Conservation (phyloP, 2,888 invertebrate species). For the Incurvaria masculella region DNA sequence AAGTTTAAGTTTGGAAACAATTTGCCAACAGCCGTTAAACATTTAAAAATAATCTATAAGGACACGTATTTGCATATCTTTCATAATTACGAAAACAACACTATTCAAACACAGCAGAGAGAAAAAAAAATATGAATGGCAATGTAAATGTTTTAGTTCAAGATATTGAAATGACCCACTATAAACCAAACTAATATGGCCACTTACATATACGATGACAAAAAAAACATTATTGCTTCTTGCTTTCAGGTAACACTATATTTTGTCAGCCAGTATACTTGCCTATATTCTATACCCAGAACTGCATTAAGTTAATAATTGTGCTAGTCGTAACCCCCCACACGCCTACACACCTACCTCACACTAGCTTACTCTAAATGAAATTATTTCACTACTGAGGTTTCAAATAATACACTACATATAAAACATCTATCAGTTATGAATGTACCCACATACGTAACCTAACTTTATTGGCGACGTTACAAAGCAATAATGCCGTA, state of each 20-base stretch:
- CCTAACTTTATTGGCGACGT: slow-evolving; percentile 35
- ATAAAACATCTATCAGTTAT: slow-evolving; percentile 43
- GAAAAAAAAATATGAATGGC: no score
- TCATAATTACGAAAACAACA: slow-evolving; percentile 3
- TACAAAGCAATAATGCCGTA: slow-evolving; percentile 41
- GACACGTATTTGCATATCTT: slow-evolving; percentile 4
- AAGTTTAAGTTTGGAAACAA: slow-evolving; percentile 6
- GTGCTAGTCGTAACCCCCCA: slow-evolving; percentile 42
- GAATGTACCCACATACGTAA: slow-evolving; percentile 39
- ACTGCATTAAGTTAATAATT: slow-evolving; percentile 28
- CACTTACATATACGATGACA: slow-evolving; percentile 2
- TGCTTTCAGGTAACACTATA: slow-evolving; percentile 22
- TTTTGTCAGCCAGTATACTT: slow-evolving; percentile 14
- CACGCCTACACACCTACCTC: slow-evolving; percentile 30
- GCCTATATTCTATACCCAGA: slow-evolving; percentile 25
- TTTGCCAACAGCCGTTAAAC: slow-evolving; percentile 6
- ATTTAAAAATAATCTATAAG: slow-evolving; percentile 8
- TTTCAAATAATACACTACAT: slow-evolving; percentile 44
- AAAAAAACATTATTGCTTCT: slow-evolving; percentile 18
- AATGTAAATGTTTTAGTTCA: no score
- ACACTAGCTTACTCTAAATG: slow-evolving; percentile 32
- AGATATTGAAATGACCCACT: no score
- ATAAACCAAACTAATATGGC: slow-evolving; percentile 1
- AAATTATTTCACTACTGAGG: slow-evolving; percentile 51
- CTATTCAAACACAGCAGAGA: no score